phyloP scores from a whole-genome alignment of 1,140 invertebrate species.

The Leptinotarsa lineolata region DNA sequence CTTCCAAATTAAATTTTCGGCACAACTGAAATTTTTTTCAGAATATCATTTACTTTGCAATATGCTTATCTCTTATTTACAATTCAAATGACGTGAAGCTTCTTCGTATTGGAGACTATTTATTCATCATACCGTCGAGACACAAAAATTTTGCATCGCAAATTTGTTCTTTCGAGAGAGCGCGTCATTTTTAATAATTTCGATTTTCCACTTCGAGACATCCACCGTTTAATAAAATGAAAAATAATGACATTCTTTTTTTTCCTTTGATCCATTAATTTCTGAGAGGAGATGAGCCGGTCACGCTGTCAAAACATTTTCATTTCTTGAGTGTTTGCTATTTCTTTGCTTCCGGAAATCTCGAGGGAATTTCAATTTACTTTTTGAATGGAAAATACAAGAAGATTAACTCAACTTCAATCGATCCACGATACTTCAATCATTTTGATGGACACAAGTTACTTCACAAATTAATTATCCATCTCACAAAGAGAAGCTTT shows the following conservation, averaged over 20 bases:
- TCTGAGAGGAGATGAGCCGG: too few relatives aligned
- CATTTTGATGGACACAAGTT: too few relatives aligned
- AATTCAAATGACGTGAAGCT: constrained; percentile 12
- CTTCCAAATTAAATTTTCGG: constrained; percentile 8
- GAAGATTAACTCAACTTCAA: too few relatives aligned
- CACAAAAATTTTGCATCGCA: not conserved
- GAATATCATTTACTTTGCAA: constrained; percentile 17
- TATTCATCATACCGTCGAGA: not conserved
- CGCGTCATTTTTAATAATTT: not conserved
- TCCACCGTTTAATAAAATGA: not conserved
- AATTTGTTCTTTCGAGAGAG: too few relatives aligned
- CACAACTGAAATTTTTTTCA: not conserved
- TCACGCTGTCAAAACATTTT: too few relatives aligned
- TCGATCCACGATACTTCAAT: too few relatives aligned
- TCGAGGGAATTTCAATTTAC: too few relatives aligned
- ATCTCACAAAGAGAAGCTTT: too few relatives aligned
- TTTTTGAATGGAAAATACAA: too few relatives aligned
- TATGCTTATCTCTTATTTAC: constrained; percentile 1
- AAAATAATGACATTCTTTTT: not conserved
- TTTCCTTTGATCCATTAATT: not conserved
- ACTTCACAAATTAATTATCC: too few relatives aligned
- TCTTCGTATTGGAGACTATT: not conserved
- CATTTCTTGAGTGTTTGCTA: too few relatives aligned
- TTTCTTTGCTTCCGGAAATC: too few relatives aligned
- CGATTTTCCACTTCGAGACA: not conserved